Base-by-base conservation (phyloP, 2,888 invertebrate genomes). In the Cryptocheilus praepositus region DNA sequence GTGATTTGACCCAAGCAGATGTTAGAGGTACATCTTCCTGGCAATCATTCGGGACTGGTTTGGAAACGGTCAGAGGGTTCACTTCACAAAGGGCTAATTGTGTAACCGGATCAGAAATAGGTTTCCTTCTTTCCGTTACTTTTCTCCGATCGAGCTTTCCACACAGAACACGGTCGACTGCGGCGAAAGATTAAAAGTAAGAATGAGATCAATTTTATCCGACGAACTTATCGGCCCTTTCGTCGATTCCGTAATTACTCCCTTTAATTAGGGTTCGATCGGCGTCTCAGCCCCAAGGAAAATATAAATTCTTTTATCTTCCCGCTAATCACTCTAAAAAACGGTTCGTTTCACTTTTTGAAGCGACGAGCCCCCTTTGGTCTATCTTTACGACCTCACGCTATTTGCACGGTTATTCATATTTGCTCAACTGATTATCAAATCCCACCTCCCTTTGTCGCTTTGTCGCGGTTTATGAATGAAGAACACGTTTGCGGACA, bases 1-100 rank as follows among this genome's bases (percentile, higher is more conserved):
- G 64, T 45, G 36, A 58, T 43, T 36, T 21, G 55, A 44, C 61
- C 61, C 64, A 55, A 74, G 70, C 74, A 69, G 77, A 78, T 71
- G 77, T 76, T 75, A 73, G 75, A 76, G 72, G 72, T 74, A 73
- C 44, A 64, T 70, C 70, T 61, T 65, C 60, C 46, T 62, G 54
- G 62, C 58, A 44, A 67, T 63, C 55, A 19, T 44, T 46, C 43
- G 56, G 45, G 46, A 21, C 43, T 43, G 43, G 44, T 36, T 45
- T 45, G 25, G 57, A 45, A 46, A 16, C 49, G n/a, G 44, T 19
- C 45, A 21, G 45, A 16, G 61, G 55, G 55, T 60, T 70, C 62
- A 53, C 59, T 66, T 68, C 44, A 76, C 75, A 81, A 79, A 82
- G 67, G 74, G 67, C 74, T 83, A 83, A 83, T 78, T 82, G 74